These are phyloP conservation scores for Dasysyrphus albostriatus DNA, from an alignment of 2,888 invertebrate genomes.

Conservation along the genomic window DNA sequence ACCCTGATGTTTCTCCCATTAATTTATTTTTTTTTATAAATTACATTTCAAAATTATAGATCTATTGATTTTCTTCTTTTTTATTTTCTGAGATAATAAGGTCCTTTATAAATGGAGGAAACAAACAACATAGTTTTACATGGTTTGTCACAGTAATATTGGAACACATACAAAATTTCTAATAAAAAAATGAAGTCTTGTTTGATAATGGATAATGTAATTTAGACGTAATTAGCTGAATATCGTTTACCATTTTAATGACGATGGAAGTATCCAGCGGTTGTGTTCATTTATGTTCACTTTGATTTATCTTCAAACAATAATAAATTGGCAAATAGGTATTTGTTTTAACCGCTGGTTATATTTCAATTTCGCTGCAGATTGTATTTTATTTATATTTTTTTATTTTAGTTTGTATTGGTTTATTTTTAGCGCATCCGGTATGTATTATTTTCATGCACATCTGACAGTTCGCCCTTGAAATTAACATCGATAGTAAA, in stretches of 20 bases:
- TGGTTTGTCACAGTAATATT: conserved; percentile 27
- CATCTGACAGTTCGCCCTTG: conserved; percentile 93
- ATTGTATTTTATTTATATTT: conserved; percentile 8
- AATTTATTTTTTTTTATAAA: not conserved
- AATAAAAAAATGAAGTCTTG: conserved; percentile 50
- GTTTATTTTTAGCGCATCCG: conserved; percentile 91
- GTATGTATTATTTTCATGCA: conserved; percentile 93
- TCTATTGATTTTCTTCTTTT: not conserved
- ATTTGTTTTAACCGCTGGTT: conserved; percentile 37
- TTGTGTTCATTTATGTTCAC: not conserved
- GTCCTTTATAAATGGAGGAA: conserved; percentile 32
- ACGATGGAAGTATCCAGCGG: conserved; percentile 52
- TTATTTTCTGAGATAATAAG: conserved; percentile 22
- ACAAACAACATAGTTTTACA: conserved; percentile 25
- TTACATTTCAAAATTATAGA: conserved; percentile 21
- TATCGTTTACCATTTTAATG: conserved; percentile 18
- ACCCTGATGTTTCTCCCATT: conserved; percentile 5
- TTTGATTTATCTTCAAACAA: conserved; percentile 11
- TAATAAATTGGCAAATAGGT: conserved; percentile 38
- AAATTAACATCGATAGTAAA: conserved; percentile 97
- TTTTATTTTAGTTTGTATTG: conserved; percentile 3
- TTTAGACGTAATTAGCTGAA: conserved; percentile 35
- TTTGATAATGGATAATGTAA: conserved; percentile 36
- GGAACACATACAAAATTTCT: conserved; percentile 44
- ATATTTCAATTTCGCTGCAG: conserved; percentile 47